Evolutionary conservation across 2,888 invertebrate genomes (phyloP).

Genomic region (Machimus atricapillus): DNA sequence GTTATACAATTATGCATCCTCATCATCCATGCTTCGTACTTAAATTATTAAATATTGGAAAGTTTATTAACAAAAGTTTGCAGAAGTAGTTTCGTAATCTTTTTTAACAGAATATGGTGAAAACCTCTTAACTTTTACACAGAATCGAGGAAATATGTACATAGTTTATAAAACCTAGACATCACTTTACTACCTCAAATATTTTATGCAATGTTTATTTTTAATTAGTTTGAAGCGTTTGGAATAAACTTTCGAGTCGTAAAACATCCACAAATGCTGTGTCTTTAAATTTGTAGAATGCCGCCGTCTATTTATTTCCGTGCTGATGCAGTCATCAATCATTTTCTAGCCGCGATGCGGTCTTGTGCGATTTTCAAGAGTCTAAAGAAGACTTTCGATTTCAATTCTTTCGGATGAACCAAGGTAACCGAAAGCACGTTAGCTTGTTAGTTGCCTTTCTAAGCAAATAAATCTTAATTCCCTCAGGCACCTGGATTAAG

Average conservation of each 20-base stretch:
- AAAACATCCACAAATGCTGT: background rate
- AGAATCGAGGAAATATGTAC: background rate
- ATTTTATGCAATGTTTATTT: background rate
- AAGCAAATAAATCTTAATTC: background rate
- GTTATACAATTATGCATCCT: too few relatives aligned
- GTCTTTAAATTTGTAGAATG: background rate
- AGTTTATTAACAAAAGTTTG: background rate
- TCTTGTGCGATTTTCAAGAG: background rate
- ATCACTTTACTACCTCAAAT: background rate
- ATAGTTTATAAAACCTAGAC: background rate
- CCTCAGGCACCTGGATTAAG: background rate
- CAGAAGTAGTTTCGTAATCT: background rate
- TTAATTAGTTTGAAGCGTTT: background rate
- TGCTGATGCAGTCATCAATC: background rate
- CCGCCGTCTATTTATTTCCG: background rate
- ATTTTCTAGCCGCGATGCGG: background rate
- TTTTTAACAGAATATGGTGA: background rate
- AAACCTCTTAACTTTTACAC: background rate
- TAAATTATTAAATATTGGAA: too few relatives aligned
- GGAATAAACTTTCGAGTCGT: background rate
- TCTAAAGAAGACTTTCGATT: background rate
- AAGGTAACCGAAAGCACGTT: background rate
- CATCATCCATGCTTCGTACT: too few relatives aligned
- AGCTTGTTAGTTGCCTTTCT: background rate
- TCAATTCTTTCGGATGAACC: background rate